A percentile compares a stretch with the other conserved stretches of the same genome.
Conservation (phyloP, 1,140 invertebrate genomes). For the Samia ricini region DNA sequence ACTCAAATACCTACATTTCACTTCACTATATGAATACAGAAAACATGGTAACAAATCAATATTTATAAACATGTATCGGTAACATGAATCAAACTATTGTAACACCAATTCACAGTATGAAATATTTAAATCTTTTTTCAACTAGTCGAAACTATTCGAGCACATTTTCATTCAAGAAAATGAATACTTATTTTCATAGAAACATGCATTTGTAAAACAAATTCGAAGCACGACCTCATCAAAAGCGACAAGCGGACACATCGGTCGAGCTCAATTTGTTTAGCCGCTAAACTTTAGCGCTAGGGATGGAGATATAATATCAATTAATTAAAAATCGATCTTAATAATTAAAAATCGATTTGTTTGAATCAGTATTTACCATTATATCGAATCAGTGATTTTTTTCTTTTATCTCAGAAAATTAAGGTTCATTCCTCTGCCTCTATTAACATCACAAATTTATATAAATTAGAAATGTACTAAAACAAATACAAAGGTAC, state of each 20-base stretch:
- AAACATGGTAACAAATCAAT: slow-evolving; percentile 71
- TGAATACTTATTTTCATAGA: slow-evolving; percentile 52
- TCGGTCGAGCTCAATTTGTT: slow-evolving; percentile 39
- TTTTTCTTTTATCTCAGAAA: too few species aligned
- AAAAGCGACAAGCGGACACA: slow-evolving; percentile 40
- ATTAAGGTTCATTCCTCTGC: too few species aligned
- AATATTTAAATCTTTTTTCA: slow-evolving; percentile 22
- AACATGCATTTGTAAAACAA: slow-evolving; percentile 40
- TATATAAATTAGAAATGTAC: too few species aligned
- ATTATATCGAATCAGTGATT: too few species aligned
- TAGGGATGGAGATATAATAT: too few species aligned
- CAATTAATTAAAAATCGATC: too few species aligned
- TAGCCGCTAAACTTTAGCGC: too few species aligned
- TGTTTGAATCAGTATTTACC: too few species aligned
- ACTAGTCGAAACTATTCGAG: slow-evolving; percentile 12
- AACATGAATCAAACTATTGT: slow-evolving; percentile 29
- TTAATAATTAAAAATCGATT: too few species aligned
- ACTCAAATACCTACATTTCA: slow-evolving; percentile 61
- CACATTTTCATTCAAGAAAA: slow-evolving; percentile 39
- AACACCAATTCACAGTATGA: slow-evolving; percentile 25
- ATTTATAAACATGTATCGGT: slow-evolving; percentile 68
- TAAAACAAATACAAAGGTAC: too few species aligned
- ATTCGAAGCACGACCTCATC: slow-evolving; percentile 29
- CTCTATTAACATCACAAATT: too few species aligned
- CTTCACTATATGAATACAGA: slow-evolving; percentile 49